A percentile compares a stretch with the other conserved stretches of the same genome.
These are phyloP conservation scores for Lepidurus apus DNA, from an alignment of 1,140 invertebrate genomes.

Conservation along the genomic window DNA sequence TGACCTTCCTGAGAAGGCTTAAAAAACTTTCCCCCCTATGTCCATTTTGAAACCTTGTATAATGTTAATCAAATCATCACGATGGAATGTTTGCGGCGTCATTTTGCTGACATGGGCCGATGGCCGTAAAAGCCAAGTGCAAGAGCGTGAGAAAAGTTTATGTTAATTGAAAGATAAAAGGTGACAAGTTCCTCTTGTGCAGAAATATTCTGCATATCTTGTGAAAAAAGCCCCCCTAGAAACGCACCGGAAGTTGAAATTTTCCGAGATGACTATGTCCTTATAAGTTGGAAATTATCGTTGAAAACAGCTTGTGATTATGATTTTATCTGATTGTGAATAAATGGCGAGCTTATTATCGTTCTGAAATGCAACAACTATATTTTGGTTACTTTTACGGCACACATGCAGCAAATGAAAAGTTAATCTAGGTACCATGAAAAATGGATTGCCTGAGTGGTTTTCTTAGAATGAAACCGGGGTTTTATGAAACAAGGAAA, in stretches of 20 bases:
- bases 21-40: background rate
- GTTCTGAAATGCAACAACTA: background rate
- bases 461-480: background rate
- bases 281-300: background rate
- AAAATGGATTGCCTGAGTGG: no score
- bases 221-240: background rate
- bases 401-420: no score
- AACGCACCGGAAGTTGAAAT: background rate
- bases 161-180: background rate
- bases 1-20: slow-evolving; percentile 24
- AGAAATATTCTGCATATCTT: background rate
- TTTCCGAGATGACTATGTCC: background rate
- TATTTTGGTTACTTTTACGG: background rate
- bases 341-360: slow-evolving; percentile 14
- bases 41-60: background rate
- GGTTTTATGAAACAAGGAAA: background rate
- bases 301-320: slow-evolving; percentile 7
- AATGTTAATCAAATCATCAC: slow-evolving; percentile 2
- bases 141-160: background rate
- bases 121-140: background rate
- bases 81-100: background rate
- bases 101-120: background rate
- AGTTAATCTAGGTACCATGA: no score
- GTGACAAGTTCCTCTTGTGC: slow-evolving; percentile 14
- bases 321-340: slow-evolving; percentile 16